A percentile compares a stretch with the other conserved stretches of the same genome.
Evolutionary conservation across 1,140 invertebrate genomes (phyloP).

Genomic region (Colletes gigas): DNA sequence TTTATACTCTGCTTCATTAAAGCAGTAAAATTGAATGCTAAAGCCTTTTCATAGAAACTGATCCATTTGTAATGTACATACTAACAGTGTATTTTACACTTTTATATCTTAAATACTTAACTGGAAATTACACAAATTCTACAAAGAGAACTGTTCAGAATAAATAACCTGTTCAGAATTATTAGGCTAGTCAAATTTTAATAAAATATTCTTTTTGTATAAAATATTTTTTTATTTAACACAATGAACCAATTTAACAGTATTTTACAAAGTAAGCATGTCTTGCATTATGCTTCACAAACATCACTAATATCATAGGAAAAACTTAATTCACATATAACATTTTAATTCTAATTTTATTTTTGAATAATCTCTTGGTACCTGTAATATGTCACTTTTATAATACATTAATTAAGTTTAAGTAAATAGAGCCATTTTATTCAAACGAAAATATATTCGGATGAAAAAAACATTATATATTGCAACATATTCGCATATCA

Average conservation of each 20-base stretch:
- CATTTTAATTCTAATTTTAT: conserved; percentile 13
- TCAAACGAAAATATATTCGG: conserved; percentile 10
- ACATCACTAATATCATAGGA: background rate
- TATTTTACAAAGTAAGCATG: background rate
- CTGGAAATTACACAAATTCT: conserved; percentile 1
- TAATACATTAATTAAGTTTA: background rate
- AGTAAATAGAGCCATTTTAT: conserved; percentile 10
- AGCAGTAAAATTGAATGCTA: conserved; percentile 1
- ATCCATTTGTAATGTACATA: conserved; percentile 34
- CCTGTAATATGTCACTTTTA: background rate
- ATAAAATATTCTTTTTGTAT: conserved; percentile 45
- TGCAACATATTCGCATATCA: background rate
- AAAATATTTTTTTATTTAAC: conserved; percentile 23
- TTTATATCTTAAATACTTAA: conserved; percentile 46
- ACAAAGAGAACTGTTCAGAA: background rate
- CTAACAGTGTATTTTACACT: conserved; percentile 45
- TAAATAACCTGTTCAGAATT: conserved; percentile 22
- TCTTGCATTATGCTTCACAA: conserved; percentile 3
- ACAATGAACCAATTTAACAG: conserved; percentile 4
- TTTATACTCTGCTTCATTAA: conserved; percentile 9
- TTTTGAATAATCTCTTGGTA: background rate
- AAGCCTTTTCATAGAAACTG: conserved; percentile 5
- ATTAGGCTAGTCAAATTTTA: conserved; percentile 33
- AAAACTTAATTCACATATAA: background rate
- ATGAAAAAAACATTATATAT: conserved; percentile 2